A percentile compares a stretch with the other conserved stretches of the same genome.
Conservation (phyloP, 1,140 invertebrate species). For the Ganaspis sp. region DNA sequence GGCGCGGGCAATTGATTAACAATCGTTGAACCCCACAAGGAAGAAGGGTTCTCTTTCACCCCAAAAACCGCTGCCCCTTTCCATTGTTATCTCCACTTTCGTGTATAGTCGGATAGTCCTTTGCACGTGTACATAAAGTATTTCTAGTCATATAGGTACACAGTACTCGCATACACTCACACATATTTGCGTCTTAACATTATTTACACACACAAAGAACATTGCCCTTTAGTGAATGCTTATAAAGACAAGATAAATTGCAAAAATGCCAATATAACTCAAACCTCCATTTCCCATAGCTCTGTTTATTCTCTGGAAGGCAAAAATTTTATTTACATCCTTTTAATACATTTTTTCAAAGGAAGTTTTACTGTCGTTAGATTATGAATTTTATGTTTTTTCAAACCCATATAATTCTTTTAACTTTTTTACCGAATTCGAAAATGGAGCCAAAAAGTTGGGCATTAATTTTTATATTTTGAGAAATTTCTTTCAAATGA, state of each 20-base stretch:
- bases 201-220: not conserved
- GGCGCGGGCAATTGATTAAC: constrained; percentile 21
- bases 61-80: constrained; percentile 21
- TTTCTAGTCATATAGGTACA: constrained; percentile 18
- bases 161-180: not conserved
- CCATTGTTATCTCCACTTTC: constrained; percentile 25
- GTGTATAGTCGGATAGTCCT: not conserved
- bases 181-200: not conserved
- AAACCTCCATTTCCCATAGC: not conserved
- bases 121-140: constrained; percentile 34
- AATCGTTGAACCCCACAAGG: constrained; percentile 14
- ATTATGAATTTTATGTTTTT: no score
- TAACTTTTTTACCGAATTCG: no score
- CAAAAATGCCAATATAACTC: constrained; percentile 1
- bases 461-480: no score
- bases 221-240: constrained; percentile 8
- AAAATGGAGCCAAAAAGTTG: no score
- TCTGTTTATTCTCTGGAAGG: not conserved
- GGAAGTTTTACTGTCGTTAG: no score
- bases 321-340: not conserved
- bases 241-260: not conserved
- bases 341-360: no score
- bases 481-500: not conserved
- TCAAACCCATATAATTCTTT: no score
- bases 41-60: constrained; percentile 32